Conservation (phyloP, 2,888 invertebrate species). For the Brachyptera risi region DNA sequence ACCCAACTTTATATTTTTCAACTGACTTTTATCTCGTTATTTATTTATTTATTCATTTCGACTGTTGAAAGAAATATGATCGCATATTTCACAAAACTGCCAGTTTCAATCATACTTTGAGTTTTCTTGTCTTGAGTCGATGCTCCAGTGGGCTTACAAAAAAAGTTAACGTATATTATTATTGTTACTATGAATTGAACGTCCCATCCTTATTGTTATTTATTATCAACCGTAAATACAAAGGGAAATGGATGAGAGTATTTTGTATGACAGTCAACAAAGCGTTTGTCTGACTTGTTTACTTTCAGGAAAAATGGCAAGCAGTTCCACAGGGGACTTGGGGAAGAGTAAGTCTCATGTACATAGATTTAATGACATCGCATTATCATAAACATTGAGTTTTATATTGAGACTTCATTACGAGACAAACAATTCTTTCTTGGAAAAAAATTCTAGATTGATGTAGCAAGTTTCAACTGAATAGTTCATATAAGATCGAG, state of each 20-base stretch:
- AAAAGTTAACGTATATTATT: not conserved
- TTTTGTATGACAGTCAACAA: no score
- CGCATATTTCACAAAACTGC: slow-evolving; percentile 3
- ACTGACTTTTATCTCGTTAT: slow-evolving; percentile 14
- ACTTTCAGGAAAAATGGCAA: slow-evolving; percentile 28
- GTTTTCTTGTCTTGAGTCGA: not conserved
- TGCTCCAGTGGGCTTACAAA: not conserved
- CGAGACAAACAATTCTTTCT: not conserved
- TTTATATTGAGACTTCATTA: not conserved
- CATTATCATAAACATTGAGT: not conserved
- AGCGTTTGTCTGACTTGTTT: no score
- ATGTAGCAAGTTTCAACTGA: no score
- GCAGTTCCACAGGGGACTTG: slow-evolving; percentile 27
- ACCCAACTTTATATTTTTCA: not conserved
- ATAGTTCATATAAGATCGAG: no score
- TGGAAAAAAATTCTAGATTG: no score
- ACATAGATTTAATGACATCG: not conserved
- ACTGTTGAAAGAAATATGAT: slow-evolving; percentile 9
- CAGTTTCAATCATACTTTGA: slow-evolving; percentile 7
- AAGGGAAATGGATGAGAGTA: no score
- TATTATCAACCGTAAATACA: no score
- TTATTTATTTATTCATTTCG: slow-evolving; percentile 21
- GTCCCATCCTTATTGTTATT: not conserved
- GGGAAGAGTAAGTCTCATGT: slow-evolving; percentile 25
- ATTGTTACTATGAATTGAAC: not conserved